Conservation (phyloP, 1,140 invertebrate genomes). For the Zaprionus vittiger region DNA sequence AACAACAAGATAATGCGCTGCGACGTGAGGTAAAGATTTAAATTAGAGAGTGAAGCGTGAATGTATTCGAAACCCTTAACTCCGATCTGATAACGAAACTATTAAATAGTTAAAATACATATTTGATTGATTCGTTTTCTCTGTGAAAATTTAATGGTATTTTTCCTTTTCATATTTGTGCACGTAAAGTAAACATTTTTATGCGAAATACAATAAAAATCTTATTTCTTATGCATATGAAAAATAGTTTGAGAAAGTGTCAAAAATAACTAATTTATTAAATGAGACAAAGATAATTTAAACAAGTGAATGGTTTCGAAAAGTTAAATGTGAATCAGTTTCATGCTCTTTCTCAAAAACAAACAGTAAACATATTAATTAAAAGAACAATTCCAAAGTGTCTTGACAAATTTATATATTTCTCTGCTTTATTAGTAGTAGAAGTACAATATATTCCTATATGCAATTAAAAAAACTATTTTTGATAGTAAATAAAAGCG, state of each 20-base stretch:
- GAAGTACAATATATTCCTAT: background rate
- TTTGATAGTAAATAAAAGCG: too few species aligned
- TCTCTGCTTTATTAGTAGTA: background rate
- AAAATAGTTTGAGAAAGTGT: too few species aligned
- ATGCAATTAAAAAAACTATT: background rate
- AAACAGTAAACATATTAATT: background rate
- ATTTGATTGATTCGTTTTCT: too few species aligned
- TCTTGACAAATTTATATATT: background rate
- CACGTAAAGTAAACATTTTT: too few species aligned
- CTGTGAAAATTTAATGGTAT: too few species aligned
- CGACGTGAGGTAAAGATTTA: slow-evolving; percentile 62
- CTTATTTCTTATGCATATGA: too few species aligned
- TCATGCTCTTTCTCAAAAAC: background rate
- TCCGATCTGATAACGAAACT: too few species aligned
- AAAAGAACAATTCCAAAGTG: background rate
- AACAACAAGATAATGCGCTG: slow-evolving; percentile 70
- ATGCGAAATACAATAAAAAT: too few species aligned
- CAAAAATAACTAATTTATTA: too few species aligned
- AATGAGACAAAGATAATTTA: too few species aligned
- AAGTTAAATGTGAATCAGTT: background rate
- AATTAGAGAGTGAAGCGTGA: background rate
- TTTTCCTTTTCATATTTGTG: background rate
- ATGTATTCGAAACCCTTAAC: background rate
- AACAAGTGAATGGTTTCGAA: background rate
- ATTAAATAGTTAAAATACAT: too few species aligned